Evolutionary conservation across 2,797 vertebrate species (phyloP).

Genomic region (Urosaurus nigricauda): DNA sequence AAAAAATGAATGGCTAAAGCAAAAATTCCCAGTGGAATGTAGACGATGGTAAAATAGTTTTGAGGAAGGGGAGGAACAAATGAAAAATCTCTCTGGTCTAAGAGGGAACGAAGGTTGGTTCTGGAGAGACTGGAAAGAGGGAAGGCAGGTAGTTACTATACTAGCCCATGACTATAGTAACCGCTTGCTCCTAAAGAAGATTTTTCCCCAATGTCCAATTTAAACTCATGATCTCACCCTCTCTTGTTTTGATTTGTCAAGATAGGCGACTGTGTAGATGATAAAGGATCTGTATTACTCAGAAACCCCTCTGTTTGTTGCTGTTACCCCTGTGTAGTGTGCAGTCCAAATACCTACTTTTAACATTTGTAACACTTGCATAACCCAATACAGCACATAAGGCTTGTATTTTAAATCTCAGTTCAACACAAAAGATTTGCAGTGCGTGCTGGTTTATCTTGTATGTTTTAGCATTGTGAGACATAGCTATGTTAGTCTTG

Average conservation of each 20-base stretch:
- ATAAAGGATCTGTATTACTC: neutral
- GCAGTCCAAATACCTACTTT: neutral
- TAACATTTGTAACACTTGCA: neutral
- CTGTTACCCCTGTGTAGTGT: neutral
- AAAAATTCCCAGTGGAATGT: conserved; percentile 6
- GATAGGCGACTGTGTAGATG: neutral
- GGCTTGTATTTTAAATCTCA: neutral
- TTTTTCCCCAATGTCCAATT: neutral
- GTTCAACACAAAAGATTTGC: neutral
- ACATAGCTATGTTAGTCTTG: too few species aligned
- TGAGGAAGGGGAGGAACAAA: neutral
- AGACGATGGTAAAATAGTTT: neutral
- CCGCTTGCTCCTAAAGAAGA: neutral
- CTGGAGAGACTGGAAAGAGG: neutral
- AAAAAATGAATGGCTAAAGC: neutral
- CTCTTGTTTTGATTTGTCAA: neutral
- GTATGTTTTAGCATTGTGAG: neutral
- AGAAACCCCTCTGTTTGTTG: neutral
- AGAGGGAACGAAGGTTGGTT: neutral
- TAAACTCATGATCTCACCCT: neutral
- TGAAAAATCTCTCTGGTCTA: neutral
- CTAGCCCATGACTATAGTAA: neutral
- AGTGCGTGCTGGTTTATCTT: neutral
- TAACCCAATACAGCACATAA: neutral
- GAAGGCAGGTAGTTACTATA: neutral